Conservation (phyloP, 2,888 invertebrate species). For the Hylaea fasciaria region DNA sequence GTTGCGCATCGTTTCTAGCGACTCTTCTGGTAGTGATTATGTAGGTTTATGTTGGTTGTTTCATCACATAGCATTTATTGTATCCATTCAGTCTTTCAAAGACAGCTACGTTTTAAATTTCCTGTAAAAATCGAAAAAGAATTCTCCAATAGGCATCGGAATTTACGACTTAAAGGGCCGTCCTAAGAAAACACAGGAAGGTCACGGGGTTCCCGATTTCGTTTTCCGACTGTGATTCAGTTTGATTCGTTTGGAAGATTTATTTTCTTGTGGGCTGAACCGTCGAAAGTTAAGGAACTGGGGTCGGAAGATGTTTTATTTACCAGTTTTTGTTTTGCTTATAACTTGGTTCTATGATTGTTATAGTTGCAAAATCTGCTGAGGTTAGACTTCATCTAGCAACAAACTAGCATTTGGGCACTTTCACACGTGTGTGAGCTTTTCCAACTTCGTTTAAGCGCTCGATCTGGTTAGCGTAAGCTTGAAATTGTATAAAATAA, state of each 20-base stretch:
- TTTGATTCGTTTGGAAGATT: constrained; percentile 37
- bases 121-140: constrained; percentile 41
- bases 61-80: too few species aligned
- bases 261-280: constrained; percentile 24
- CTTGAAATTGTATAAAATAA: too few species aligned
- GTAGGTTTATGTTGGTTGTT: too few species aligned
- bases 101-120: constrained; percentile 18
- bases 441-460: too few species aligned
- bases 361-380: too few species aligned
- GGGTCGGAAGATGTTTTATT: too few species aligned
- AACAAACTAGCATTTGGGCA: too few species aligned
- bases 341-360: too few species aligned
- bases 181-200: constrained; percentile 68
- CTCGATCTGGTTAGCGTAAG: too few species aligned
- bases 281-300: constrained; percentile 7
- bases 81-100: background rate
- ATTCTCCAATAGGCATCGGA: constrained; percentile 51
- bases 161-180: constrained; percentile 62
- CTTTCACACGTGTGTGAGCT: too few species aligned
- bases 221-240: constrained; percentile 55
- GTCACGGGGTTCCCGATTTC: constrained; percentile 57
- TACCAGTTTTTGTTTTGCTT: too few species aligned
- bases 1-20: background rate
- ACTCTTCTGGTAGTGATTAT: background rate
- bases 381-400: too few species aligned